These are phyloP conservation scores for Diachrysia chrysitis DNA, from an alignment of 2,888 invertebrate species.

Conservation along the genomic window DNA sequence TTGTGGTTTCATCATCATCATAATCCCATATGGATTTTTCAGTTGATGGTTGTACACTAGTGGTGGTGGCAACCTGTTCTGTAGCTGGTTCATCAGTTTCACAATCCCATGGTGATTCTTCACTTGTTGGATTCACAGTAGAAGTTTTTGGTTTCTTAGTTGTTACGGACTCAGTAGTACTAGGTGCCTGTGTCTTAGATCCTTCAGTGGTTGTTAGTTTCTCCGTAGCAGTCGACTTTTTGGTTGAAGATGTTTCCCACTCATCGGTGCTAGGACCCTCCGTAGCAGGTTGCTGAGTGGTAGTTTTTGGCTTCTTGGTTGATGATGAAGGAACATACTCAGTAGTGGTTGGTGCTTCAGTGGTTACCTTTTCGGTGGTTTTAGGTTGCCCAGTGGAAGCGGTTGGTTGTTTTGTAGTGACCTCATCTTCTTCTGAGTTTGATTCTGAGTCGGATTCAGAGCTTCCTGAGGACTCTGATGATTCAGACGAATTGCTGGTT, in stretches of 20 bases:
- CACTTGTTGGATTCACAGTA: not conserved
- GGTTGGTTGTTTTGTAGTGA: slow-evolving; percentile 6
- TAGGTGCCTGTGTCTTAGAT: not conserved
- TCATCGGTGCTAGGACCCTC: not conserved
- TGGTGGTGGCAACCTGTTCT: not conserved
- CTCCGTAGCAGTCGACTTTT: too few relatives aligned
- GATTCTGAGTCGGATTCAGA: slow-evolving; percentile 3
- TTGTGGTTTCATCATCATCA: not conserved
- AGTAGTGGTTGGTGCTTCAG: not conserved
- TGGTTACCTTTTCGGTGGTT: not conserved
- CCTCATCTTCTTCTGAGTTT: not conserved
- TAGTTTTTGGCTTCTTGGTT: not conserved
- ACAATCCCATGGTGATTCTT: not conserved
- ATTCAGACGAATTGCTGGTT: not conserved
- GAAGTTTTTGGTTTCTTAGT: not conserved
- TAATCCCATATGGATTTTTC: not conserved
- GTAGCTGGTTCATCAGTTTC: not conserved
- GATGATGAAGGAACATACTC: not conserved
- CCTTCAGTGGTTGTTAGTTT: too few relatives aligned
- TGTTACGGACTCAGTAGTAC: not conserved
- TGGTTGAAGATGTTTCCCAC: too few relatives aligned
- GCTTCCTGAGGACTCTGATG: not conserved
- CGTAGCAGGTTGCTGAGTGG: not conserved
- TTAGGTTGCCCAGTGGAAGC: not conserved
- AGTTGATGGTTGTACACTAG: not conserved